phyloP scores from a whole-genome alignment of 2,113 vertebrate genomes.

The Dromas ardeola region DNA sequence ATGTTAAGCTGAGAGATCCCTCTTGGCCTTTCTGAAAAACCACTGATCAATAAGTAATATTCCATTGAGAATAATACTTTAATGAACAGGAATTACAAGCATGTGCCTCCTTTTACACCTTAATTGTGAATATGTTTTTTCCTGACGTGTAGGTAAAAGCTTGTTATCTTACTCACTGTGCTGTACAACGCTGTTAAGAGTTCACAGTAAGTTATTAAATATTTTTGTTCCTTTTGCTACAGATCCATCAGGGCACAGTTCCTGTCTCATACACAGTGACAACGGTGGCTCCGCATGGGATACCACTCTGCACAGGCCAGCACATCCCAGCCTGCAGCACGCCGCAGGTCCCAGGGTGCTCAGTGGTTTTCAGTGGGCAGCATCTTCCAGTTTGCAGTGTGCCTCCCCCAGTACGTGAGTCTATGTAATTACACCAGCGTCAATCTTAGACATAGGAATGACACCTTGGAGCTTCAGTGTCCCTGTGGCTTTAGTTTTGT shows the following conservation, averaged over 20 bases:
- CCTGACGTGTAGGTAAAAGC: background rate
- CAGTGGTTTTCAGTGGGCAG: conserved; percentile 96
- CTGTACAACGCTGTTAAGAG: background rate
- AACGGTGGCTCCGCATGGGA: conserved; percentile 90
- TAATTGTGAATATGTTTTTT: background rate
- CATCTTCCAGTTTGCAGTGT: conserved; percentile 95
- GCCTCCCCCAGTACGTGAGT: conserved; percentile 83
- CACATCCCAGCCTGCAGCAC: conserved; percentile 92
- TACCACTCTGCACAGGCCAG: conserved; percentile 92
- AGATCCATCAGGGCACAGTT: conserved; percentile 92
- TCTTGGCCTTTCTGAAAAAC: background rate
- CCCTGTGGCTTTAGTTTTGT: background rate
- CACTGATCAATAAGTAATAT: background rate
- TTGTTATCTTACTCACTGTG: background rate
- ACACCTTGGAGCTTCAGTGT: background rate
- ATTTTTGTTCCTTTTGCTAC: background rate
- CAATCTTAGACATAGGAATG: background rate
- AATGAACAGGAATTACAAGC: background rate
- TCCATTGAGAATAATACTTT: background rate
- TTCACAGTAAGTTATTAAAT: background rate
- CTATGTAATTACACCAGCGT: background rate
- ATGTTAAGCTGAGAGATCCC: background rate
- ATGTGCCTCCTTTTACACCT: background rate
- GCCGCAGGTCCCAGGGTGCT: conserved; percentile 93
- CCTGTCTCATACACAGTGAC: conserved; percentile 95